These are phyloP conservation scores for Aphidius ervi DNA, from an alignment of 1,140 invertebrate species.

Conservation along the genomic window DNA sequence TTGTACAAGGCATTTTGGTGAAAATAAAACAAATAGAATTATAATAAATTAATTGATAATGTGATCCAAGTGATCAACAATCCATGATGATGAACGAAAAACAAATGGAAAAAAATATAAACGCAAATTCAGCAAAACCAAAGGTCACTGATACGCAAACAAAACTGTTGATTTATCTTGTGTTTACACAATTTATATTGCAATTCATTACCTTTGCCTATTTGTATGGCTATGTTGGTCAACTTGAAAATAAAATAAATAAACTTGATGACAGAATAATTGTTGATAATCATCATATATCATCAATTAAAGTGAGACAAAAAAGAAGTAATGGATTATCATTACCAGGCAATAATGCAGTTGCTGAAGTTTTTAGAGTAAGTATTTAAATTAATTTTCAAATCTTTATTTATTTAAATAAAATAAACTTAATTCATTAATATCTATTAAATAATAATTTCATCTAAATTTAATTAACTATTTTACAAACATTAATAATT, in stretches of 20 bases:
- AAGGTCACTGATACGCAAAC: constrained; percentile 24
- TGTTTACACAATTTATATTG: constrained; percentile 36
- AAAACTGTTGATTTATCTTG: constrained; percentile 38
- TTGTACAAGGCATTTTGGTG: neutral
- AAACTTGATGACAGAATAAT: constrained; percentile 11
- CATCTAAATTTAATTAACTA: too few relatives aligned
- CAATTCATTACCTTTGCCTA: constrained; percentile 40
- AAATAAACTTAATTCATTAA: too few relatives aligned
- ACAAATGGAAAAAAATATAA: constrained; percentile 15
- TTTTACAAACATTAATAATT: too few relatives aligned
- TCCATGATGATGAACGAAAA: constrained; percentile 22
- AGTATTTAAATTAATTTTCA: constrained; percentile 22
- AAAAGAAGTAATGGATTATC: constrained; percentile 38
- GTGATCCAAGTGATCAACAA: constrained; percentile 2
- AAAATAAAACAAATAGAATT: neutral
- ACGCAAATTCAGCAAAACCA: neutral
- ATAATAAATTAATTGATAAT: constrained; percentile 5
- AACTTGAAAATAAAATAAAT: constrained; percentile 33
- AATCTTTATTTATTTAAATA: too few relatives aligned
- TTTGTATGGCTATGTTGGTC: constrained; percentile 34
- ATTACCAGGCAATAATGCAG: constrained; percentile 38
- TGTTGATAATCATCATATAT: constrained; percentile 8
- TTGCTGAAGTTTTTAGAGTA: constrained; percentile 39
- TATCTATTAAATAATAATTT: too few relatives aligned
- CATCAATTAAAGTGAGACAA: constrained; percentile 25